Conservation (phyloP, 2,888 invertebrate species). For the Cheilosia impressa region DNA sequence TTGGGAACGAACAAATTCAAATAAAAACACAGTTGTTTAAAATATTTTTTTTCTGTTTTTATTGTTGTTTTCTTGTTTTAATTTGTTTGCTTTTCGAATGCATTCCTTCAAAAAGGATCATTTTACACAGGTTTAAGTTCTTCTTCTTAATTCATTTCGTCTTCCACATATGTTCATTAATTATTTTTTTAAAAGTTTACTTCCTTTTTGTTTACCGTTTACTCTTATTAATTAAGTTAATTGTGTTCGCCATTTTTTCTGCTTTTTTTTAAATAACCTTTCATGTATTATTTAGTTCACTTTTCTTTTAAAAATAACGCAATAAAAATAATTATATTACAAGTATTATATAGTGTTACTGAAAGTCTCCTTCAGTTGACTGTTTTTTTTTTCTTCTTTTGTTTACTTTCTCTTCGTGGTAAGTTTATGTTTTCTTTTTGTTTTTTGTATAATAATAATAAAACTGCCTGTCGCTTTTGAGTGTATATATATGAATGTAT, state of each 20-base stretch:
- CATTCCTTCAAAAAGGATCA: slow-evolving; percentile 60
- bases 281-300: slow-evolving; percentile 55
- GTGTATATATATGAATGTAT: slow-evolving; percentile 60
- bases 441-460: slow-evolving; percentile 65
- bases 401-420: slow-evolving; percentile 52
- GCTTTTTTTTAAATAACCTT: slow-evolving; percentile 39
- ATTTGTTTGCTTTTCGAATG: slow-evolving; percentile 57
- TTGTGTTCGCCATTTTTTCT: slow-evolving; percentile 53
- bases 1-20: neutral
- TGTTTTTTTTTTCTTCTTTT: slow-evolving; percentile 32
- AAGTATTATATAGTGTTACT: slow-evolving; percentile 69
- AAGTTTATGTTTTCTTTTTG: slow-evolving; percentile 25
- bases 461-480: slow-evolving; percentile 70
- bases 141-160: slow-evolving; percentile 37
- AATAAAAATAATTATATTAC: slow-evolving; percentile 74
- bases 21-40: slow-evolving; percentile 29
- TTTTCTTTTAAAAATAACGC: slow-evolving; percentile 71
- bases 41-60: slow-evolving; percentile 66
- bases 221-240: slow-evolving; percentile 61
- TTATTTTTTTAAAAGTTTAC: slow-evolving; percentile 44
- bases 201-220: slow-evolving; percentile 41
- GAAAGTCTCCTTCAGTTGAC: slow-evolving; percentile 68
- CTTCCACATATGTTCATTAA: slow-evolving; percentile 37
- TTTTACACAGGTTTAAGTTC: slow-evolving; percentile 61
- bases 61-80: slow-evolving; percentile 54